These are phyloP conservation scores for Drosophila quadrilineata DNA, from an alignment of 1,140 invertebrate species.

Conservation along the genomic window DNA sequence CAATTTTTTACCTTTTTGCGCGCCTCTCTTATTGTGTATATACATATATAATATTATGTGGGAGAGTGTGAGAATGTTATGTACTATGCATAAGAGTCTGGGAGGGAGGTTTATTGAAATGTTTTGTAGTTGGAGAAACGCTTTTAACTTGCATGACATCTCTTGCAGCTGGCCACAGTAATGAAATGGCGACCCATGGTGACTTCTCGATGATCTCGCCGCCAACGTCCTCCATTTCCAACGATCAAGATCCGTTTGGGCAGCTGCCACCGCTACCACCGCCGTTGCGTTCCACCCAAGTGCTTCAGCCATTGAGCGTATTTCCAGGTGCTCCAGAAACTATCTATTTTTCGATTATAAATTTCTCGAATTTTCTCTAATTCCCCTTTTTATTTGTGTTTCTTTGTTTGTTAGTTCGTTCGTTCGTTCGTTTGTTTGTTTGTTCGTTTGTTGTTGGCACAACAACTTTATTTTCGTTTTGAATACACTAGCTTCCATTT, in stretches of 20 bases:
- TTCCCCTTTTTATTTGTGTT: neutral
- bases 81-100: neutral
- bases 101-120: too few relatives aligned
- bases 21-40: conserved; percentile 26
- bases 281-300: conserved; percentile 81
- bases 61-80: neutral
- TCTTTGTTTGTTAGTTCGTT: conserved; percentile 39
- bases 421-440: conserved; percentile 22
- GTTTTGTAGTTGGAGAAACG: conserved; percentile 8
- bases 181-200: conserved; percentile 81
- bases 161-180: conserved; percentile 75
- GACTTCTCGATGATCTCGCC: conserved; percentile 81
- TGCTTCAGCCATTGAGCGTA: conserved; percentile 81
- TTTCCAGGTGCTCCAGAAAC: conserved; percentile 78
- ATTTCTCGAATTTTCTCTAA: conserved; percentile 25
- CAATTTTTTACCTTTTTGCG: conserved; percentile 48
- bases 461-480: neutral
- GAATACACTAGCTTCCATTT: conserved; percentile 24
- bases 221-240: conserved; percentile 81
- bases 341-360: conserved; percentile 4
- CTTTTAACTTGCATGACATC: conserved; percentile 7
- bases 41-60: conserved; percentile 20
- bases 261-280: conserved; percentile 81
- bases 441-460: too few relatives aligned
- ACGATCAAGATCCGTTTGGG: conserved; percentile 81